Conservation (phyloP, 92 coral and sea anemone species). For the Plumapathes pennacea region DNA sequence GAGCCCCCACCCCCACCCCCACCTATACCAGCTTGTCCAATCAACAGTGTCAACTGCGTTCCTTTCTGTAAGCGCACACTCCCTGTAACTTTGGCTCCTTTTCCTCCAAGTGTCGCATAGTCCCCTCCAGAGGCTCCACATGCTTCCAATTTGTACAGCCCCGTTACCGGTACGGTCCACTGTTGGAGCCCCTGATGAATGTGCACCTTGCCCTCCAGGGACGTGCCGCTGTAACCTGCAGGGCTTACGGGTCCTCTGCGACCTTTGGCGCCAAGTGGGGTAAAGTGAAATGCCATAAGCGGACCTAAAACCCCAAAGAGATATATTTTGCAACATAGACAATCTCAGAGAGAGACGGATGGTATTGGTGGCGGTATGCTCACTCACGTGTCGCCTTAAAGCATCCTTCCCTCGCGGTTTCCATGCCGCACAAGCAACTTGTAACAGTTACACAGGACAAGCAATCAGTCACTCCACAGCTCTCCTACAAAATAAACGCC, state of each 20-base stretch:
- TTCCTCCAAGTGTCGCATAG: not conserved
- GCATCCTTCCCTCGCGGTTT: too few relatives aligned
- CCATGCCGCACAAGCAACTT: too few relatives aligned
- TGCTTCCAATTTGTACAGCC: not conserved
- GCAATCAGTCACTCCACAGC: too few relatives aligned
- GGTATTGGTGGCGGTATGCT: too few relatives aligned
- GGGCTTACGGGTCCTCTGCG: conserved; percentile 10
- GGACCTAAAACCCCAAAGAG: too few relatives aligned
- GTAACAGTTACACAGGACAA: too few relatives aligned
- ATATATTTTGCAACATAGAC: too few relatives aligned
- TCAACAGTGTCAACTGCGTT: conserved; percentile 17
- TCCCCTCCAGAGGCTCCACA: conserved; percentile 34
- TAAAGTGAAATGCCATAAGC: conserved; percentile 17
- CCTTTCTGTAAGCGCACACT: conserved; percentile 10
- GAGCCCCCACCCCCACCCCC: conserved; percentile 37
- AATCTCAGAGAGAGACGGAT: too few relatives aligned
- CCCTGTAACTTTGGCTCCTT: conserved; percentile 17
- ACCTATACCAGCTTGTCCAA: conserved; percentile 13
- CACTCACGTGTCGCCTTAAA: too few relatives aligned
- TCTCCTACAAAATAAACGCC: too few relatives aligned
- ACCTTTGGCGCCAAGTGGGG: conserved; percentile 18
- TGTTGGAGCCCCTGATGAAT: conserved; percentile 24
- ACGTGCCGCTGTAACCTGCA: conserved; percentile 10
- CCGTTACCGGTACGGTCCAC: conserved; percentile 26
- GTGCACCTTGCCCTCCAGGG: conserved; percentile 8